Evolutionary conservation across 2,113 vertebrate genomes (phyloP).

Genomic region (Sphaerodactylus townsendi): DNA sequence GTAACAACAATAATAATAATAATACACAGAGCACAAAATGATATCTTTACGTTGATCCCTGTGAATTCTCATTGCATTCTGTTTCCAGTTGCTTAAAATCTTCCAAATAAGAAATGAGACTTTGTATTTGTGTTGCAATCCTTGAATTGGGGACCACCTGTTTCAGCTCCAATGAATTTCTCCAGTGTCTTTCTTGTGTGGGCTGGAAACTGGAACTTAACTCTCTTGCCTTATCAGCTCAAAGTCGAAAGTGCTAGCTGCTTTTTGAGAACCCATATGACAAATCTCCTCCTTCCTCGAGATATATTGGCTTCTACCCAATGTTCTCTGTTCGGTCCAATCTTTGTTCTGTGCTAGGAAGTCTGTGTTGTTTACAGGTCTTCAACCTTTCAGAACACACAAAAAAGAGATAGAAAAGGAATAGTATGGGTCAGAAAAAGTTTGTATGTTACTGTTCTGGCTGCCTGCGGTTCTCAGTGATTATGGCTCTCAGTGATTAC

Average conservation of each 20-base stretch:
- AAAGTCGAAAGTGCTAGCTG: neutral
- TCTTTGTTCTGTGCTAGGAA: slow-evolving; percentile 3
- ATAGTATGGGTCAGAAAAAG: neutral
- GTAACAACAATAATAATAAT: slow-evolving; percentile 4
- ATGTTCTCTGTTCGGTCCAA: slow-evolving; percentile 22
- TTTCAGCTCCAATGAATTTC: slow-evolving; percentile 47
- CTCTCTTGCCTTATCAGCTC: slow-evolving; percentile 37
- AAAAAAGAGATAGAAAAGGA: neutral
- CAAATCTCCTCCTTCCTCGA: slow-evolving; percentile 25
- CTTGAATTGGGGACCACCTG: neutral
- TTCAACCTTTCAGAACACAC: neutral
- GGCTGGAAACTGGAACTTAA: slow-evolving; percentile 48
- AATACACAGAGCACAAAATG: slow-evolving; percentile 5
- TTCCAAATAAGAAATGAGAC: neutral
- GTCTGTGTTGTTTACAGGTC: slow-evolving; percentile 37
- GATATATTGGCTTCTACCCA: slow-evolving; percentile 39
- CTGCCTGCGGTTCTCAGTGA: slow-evolving; percentile 7
- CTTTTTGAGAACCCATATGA: neutral
- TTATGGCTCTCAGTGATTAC: slow-evolving; percentile 20
- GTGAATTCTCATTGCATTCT: neutral
- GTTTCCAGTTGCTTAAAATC: neutral
- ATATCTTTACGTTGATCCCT: neutral
- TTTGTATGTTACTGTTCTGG: slow-evolving; percentile 9
- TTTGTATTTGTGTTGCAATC: neutral
- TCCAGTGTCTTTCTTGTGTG: slow-evolving; percentile 17